These are phyloP conservation scores for Gymnogyps californianus DNA, from an alignment of 2,113 vertebrate genomes.

Conservation along the genomic window DNA sequence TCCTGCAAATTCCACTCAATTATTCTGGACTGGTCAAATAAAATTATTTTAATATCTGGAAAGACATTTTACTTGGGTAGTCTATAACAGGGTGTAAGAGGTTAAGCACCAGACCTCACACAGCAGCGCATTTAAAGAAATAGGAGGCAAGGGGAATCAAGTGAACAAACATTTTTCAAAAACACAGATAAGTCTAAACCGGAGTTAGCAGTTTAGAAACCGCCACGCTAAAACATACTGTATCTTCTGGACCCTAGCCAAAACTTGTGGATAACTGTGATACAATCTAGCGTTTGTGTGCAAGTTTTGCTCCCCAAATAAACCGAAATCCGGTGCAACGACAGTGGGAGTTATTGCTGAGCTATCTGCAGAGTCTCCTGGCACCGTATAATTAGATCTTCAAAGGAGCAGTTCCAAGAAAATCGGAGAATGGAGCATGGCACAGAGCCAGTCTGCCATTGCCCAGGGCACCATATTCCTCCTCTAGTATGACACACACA, in stretches of 20 bases:
- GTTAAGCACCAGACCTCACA: background rate
- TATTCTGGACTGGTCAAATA: background rate
- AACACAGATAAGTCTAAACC: background rate
- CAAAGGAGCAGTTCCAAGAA: slow-evolving; percentile 40
- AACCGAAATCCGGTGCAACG: fast-evolving
- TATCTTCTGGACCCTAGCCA: slow-evolving; percentile 12
- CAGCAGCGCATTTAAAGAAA: background rate
- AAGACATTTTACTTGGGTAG: background rate
- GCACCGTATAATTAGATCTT: slow-evolving; percentile 17
- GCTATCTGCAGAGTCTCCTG: slow-evolving; percentile 29
- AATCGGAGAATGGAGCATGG: background rate
- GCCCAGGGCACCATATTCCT: slow-evolving; percentile 29
- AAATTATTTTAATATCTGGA: background rate
- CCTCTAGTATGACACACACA: background rate
- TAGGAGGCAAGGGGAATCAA: background rate
- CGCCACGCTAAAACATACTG: background rate
- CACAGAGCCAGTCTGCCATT: background rate
- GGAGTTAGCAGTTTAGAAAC: background rate
- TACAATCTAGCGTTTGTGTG: background rate
- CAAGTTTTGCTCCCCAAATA: slow-evolving; percentile 18
- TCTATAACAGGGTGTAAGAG: background rate
- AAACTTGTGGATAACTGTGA: background rate
- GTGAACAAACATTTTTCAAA: background rate
- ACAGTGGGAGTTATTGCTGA: background rate
- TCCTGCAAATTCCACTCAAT: background rate